These are phyloP conservation scores for Pollicipes pollicipes DNA, from an alignment of 1,140 invertebrate species.

Conservation along the genomic window DNA sequence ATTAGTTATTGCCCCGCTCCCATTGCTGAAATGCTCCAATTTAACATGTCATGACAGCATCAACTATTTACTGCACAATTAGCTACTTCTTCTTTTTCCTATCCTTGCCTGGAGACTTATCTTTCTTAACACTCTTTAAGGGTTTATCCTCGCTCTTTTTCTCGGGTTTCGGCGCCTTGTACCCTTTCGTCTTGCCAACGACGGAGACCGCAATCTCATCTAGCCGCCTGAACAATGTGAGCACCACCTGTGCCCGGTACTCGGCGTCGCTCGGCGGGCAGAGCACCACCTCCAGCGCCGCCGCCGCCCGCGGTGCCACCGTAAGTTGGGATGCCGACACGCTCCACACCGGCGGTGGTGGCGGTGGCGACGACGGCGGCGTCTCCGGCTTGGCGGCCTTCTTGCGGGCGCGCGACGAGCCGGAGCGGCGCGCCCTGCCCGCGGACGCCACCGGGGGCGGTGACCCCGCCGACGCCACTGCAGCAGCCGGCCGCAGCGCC, in stretches of 20 bases:
- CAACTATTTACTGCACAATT: too few species aligned
- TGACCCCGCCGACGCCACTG: too few species aligned
- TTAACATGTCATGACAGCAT: too few species aligned
- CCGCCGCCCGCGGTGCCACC: not conserved
- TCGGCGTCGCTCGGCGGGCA: not conserved
- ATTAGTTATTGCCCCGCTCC: not conserved
- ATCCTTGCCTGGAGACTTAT: not conserved
- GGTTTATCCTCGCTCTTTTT: not conserved
- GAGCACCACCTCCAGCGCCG: not conserved
- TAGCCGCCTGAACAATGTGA: not conserved
- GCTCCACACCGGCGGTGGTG: not conserved
- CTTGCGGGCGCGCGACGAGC: too few species aligned
- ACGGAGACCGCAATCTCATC: not conserved
- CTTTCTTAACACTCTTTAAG: not conserved
- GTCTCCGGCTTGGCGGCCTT: not conserved
- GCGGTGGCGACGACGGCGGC: too few species aligned
- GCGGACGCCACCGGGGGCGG: too few species aligned
- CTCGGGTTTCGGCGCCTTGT: not conserved
- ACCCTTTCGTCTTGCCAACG: not conserved
- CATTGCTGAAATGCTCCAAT: not conserved
- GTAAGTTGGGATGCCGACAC: not conserved
- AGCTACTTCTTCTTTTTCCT: not conserved
- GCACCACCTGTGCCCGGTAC: not conserved
- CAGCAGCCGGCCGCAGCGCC: not conserved
- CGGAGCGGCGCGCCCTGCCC: not conserved